phyloP scores from a whole-genome alignment of 2,113 vertebrate species.

The Lipophrys pholis region DNA sequence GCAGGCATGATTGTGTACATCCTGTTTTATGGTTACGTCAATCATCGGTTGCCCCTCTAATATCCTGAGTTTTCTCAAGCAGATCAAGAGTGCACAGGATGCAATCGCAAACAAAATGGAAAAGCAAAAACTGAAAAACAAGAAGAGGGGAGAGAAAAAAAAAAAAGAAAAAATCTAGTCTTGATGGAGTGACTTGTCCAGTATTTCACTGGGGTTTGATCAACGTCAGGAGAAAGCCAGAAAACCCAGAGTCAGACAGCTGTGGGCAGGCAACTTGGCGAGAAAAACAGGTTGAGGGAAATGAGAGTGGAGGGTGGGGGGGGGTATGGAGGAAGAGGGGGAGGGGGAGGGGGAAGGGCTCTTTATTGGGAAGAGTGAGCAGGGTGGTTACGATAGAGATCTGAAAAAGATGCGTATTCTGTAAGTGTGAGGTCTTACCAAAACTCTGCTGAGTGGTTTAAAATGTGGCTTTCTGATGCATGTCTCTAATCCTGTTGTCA shows the following conservation, averaged over 20 bases:
- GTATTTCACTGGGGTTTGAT: slow-evolving; percentile 85
- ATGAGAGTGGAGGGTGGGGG: slow-evolving; percentile 23
- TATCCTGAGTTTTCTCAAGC: slow-evolving; percentile 59
- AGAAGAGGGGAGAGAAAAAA: slow-evolving; percentile 40
- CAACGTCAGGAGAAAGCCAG: slow-evolving; percentile 90
- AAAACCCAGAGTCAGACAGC: slow-evolving; percentile 96
- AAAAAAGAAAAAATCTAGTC: slow-evolving; percentile 68
- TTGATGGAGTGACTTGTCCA: slow-evolving; percentile 84
- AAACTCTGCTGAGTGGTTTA: slow-evolving; percentile 83
- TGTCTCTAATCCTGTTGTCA: background rate
- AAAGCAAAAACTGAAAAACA: slow-evolving; percentile 65
- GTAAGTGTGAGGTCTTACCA: slow-evolving; percentile 44
- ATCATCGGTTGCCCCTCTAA: no score
- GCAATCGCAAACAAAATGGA: slow-evolving; percentile 80
- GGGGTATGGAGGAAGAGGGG: slow-evolving; percentile 2
- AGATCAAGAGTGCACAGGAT: slow-evolving; percentile 92
- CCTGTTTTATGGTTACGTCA: no score
- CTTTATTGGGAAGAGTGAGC: slow-evolving; percentile 51
- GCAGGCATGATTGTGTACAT: no score
- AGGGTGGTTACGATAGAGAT: slow-evolving; percentile 42
- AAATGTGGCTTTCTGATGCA: slow-evolving; percentile 4
- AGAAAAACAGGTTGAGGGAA: slow-evolving; percentile 20
- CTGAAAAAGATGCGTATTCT: slow-evolving; percentile 31
- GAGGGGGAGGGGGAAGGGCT: background rate
- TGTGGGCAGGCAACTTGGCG: slow-evolving; percentile 71